These are phyloP conservation scores for Laupala kohalensis DNA, from an alignment of 1,140 invertebrate genomes.

Conservation along the genomic window DNA sequence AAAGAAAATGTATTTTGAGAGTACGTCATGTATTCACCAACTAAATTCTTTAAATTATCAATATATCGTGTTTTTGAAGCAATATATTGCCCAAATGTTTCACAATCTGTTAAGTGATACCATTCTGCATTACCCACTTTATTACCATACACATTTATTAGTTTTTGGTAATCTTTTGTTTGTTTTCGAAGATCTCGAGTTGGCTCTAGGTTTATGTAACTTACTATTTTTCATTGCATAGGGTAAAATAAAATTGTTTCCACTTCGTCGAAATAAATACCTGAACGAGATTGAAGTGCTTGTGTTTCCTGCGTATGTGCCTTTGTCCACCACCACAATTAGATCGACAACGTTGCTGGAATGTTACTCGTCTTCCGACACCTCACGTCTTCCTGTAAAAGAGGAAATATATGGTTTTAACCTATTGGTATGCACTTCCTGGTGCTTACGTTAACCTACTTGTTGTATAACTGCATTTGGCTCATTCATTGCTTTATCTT, in stretches of 20 bases:
- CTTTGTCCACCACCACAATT: not conserved
- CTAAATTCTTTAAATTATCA: not conserved
- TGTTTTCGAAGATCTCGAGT: not conserved
- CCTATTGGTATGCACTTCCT: not conserved
- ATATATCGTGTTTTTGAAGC: not conserved
- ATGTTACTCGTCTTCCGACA: not conserved
- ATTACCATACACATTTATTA: not conserved
- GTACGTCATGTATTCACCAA: not conserved
- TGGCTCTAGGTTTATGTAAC: not conserved
- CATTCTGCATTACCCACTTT: not conserved
- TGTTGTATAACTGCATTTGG: not conserved
- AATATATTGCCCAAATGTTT: not conserved
- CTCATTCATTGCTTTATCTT: not conserved
- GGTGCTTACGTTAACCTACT: not conserved
- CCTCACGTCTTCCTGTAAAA: not conserved
- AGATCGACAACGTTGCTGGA: not conserved
- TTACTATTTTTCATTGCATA: not conserved
- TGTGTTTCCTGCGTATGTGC: not conserved
- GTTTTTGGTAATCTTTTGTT: not conserved
- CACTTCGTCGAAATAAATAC: not conserved
- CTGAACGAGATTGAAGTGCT: not conserved
- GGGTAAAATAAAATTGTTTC: not conserved
- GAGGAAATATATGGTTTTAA: constrained; percentile 4
- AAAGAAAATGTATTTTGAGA: not conserved
- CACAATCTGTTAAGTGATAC: not conserved